Percentiles rank a stretch among this genome's conserved stretches.
phyloP scores from a whole-genome alignment of 2,888 invertebrate species.

The Argynnis bischoffii region DNA sequence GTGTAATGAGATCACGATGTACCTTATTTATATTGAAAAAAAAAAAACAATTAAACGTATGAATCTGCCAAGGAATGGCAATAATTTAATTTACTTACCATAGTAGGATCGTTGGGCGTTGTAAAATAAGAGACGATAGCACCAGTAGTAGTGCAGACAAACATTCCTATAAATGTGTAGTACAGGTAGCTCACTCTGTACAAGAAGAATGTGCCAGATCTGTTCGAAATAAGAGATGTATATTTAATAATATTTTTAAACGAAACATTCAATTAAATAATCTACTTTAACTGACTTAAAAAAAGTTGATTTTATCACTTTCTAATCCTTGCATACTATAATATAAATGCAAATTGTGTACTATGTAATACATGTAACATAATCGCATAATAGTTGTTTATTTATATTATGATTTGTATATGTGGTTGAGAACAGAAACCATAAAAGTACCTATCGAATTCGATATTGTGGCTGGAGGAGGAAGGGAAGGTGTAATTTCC shows the following conservation, averaged over 20 bases:
- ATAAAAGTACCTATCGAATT: constrained; percentile 60
- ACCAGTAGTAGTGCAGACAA: constrained; percentile 85
- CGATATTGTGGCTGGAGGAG: constrained; percentile 41
- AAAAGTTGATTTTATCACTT: neutral
- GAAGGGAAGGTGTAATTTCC: constrained; percentile 53
- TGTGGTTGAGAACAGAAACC: neutral
- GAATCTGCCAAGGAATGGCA: neutral
- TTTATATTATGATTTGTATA: too few species aligned
- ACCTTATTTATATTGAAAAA: constrained; percentile 51
- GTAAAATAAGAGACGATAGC: constrained; percentile 86
- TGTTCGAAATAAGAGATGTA: constrained; percentile 43
- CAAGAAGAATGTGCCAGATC: constrained; percentile 84
- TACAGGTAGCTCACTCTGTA: constrained; percentile 90
- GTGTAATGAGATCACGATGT: constrained; percentile 85
- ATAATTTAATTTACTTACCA: constrained; percentile 53
- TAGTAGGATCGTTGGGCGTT: constrained; percentile 82
- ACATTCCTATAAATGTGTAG: constrained; percentile 88
- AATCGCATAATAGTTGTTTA: neutral
- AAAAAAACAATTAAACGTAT: neutral
- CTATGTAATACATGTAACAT: neutral
- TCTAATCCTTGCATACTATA: neutral
- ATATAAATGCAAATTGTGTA: too few species aligned
- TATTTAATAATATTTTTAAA: too few species aligned
- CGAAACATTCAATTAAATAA: too few species aligned
- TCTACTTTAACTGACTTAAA: neutral